Percentiles rank a stretch among this genome's conserved stretches.
These are phyloP conservation scores for Zosterops japonicus DNA, from an alignment of 2,113 vertebrate species.

Conservation along the genomic window DNA sequence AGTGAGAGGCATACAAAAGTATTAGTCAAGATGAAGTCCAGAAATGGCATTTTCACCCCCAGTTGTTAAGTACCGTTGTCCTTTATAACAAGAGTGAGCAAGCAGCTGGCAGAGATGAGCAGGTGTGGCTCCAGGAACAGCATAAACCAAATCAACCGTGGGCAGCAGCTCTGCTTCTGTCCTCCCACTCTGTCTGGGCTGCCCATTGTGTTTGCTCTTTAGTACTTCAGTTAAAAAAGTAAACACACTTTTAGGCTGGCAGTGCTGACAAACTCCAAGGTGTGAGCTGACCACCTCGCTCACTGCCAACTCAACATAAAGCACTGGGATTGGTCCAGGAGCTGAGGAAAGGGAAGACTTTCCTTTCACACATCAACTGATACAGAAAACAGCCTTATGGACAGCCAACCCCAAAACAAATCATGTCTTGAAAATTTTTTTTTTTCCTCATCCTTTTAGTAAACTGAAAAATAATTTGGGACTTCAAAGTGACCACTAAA, in stretches of 20 bases:
- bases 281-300: neutral
- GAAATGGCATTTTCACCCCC: neutral
- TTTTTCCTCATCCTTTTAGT: neutral
- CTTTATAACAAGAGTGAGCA: fast-evolving
- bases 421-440: neutral
- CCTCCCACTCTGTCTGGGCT: fast-evolving
- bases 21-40: neutral
- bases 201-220: neutral
- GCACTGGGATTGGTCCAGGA: neutral
- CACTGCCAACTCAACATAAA: neutral
- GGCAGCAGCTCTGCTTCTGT: neutral
- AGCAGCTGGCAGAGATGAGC: neutral
- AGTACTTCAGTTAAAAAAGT: neutral
- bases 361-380: neutral
- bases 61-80: neutral
- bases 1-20: neutral
- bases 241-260: neutral
- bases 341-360: neutral
- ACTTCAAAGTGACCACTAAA: neutral
- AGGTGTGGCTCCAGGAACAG: neutral
- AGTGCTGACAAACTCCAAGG: neutral
- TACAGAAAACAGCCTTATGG: neutral
- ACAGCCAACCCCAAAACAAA: neutral
- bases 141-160: neutral
- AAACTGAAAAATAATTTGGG: neutral